phyloP scores from a whole-genome alignment of 64 coral and sea anemone genomes.

The Orbicella faveolata region DNA sequence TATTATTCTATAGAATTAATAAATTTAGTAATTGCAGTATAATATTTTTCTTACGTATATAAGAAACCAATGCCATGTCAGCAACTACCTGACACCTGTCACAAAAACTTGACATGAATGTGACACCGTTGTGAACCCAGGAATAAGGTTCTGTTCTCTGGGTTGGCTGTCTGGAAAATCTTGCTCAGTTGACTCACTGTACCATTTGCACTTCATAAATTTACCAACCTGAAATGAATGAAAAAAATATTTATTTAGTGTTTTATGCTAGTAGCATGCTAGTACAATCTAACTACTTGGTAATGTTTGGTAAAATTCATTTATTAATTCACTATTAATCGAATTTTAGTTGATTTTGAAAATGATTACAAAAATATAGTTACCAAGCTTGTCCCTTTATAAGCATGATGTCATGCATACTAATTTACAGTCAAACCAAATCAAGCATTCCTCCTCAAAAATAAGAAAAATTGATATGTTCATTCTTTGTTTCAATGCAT shows the following conservation, averaged over 20 bases:
- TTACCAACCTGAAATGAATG: slow-evolving; percentile 67
- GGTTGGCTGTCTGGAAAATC: slow-evolving; percentile 12
- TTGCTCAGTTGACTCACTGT: slow-evolving; percentile 25
- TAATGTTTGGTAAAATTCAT: too few relatives aligned
- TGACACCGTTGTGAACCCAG: slow-evolving; percentile 61
- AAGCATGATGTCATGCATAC: too few relatives aligned
- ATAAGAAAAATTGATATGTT: too few relatives aligned
- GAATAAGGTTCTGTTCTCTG: slow-evolving; percentile 13
- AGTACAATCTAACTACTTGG: neutral
- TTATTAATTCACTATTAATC: too few relatives aligned
- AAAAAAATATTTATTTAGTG: neutral
- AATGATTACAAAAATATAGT: too few relatives aligned
- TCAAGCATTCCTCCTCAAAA: too few relatives aligned
- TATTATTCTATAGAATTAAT: neutral
- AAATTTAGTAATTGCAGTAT: neutral
- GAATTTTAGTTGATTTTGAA: too few relatives aligned
- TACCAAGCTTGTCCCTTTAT: too few relatives aligned
- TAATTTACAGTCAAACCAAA: too few relatives aligned
- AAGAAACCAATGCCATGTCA: neutral
- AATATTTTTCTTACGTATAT: neutral
- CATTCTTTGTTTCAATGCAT: too few relatives aligned
- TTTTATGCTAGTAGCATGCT: neutral
- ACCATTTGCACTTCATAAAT: slow-evolving; percentile 80
- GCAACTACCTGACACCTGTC: slow-evolving; percentile 10
- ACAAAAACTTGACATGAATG: slow-evolving; percentile 95